Conservation (phyloP, 2,888 invertebrate genomes). For the Iphiclides podalirius region DNA sequence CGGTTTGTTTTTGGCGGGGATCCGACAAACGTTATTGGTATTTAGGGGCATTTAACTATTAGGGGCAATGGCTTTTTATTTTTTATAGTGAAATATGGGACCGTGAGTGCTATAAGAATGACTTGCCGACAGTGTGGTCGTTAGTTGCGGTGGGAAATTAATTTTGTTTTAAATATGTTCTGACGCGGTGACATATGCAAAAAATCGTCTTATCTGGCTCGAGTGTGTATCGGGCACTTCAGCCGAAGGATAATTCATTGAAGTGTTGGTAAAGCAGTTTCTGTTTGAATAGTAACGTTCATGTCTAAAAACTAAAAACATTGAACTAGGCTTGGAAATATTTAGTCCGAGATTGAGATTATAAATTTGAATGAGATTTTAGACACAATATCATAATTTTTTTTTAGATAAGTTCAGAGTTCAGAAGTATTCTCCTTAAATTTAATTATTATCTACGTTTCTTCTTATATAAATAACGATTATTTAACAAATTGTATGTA, state of each 20-base stretch:
- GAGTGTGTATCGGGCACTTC: conserved; percentile 8
- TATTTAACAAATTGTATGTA: too few species aligned
- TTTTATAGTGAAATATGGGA: conserved; percentile 60
- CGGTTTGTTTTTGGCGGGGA: conserved; percentile 79
- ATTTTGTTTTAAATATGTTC: conserved; percentile 55
- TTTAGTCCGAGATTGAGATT: too few species aligned
- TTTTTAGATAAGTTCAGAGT: too few species aligned
- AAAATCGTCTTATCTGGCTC: conserved; percentile 14
- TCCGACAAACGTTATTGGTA: conserved; percentile 78
- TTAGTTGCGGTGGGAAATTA: conserved; percentile 66
- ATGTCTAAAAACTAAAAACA: too few species aligned
- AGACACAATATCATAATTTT: too few species aligned
- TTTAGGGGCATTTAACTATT: conserved; percentile 74
- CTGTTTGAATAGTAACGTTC: too few species aligned
- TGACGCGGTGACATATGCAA: conserved; percentile 28
- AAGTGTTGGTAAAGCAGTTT: background rate
- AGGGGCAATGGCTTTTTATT: conserved; percentile 59
- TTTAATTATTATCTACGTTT: too few species aligned
- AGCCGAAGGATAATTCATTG: background rate
- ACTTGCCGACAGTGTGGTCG: conserved; percentile 58
- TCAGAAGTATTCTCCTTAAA: too few species aligned
- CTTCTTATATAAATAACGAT: too few species aligned
- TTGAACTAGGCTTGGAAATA: too few species aligned
- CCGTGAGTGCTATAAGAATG: conserved; percentile 51
- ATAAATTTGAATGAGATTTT: too few species aligned